A percentile compares a stretch with the other conserved stretches of the same genome.
phyloP scores from a whole-genome alignment of 2,888 invertebrate species.

The Selenia dentaria region DNA sequence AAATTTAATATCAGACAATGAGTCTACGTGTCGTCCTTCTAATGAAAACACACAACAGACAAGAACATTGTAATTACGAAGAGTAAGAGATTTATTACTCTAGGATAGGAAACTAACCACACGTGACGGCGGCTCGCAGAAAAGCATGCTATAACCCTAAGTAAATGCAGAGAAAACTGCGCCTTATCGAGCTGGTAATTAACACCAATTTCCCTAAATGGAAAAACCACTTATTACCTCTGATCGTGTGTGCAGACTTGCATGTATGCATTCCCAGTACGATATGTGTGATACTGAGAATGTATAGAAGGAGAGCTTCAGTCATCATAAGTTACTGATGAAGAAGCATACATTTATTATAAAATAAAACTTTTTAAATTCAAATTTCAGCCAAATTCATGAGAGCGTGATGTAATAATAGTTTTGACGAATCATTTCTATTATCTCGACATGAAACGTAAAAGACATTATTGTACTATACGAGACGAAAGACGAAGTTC shows the following conservation, averaged over 20 bases:
- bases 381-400: too few relatives aligned
- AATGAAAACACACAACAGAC: constrained; percentile 83
- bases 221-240: constrained; percentile 49
- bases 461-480: too few relatives aligned
- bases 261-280: constrained; percentile 78
- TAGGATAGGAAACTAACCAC: constrained; percentile 79
- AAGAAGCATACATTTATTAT: too few relatives aligned
- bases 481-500: too few relatives aligned
- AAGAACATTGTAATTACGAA: constrained; percentile 82
- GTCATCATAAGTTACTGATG: constrained; percentile 1
- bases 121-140: constrained; percentile 64
- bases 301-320: constrained; percentile 44
- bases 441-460: too few relatives aligned
- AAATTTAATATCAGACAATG: constrained; percentile 2
- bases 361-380: too few relatives aligned
- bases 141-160: constrained; percentile 49
- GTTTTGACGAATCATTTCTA: too few relatives aligned
- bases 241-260: constrained; percentile 44
- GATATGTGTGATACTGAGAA: constrained; percentile 73
- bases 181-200: constrained; percentile 66
- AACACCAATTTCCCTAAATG: constrained; percentile 59
- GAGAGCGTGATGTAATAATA: too few relatives aligned
- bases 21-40: constrained; percentile 55
- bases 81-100: constrained; percentile 81
- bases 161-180: constrained; percentile 56